These are phyloP conservation scores for Heterodera filipjevi DNA, from an alignment of 2,888 invertebrate genomes.

Conservation along the genomic window DNA sequence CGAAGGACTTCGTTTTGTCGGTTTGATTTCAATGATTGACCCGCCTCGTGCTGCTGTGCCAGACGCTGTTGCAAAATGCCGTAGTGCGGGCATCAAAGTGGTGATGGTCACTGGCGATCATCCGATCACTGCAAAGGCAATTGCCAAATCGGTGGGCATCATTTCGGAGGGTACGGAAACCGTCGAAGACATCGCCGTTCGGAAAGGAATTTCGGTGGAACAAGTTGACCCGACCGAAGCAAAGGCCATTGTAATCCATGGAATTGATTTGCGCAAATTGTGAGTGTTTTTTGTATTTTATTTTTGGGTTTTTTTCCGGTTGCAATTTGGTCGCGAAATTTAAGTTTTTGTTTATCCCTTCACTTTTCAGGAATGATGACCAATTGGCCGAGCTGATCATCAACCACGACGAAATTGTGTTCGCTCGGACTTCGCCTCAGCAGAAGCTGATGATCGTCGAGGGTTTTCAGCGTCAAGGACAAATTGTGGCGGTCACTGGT, in stretches of 20 bases:
- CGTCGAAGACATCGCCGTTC: constrained; percentile 75
- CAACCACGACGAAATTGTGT: constrained; percentile 66
- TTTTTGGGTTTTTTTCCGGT: too few species aligned
- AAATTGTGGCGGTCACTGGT: constrained; percentile 72
- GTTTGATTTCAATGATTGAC: constrained; percentile 68
- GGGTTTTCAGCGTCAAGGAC: constrained; percentile 71
- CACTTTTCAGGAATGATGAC: constrained; percentile 31
- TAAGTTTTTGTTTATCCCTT: too few species aligned
- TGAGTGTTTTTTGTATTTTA: constrained; percentile 13
- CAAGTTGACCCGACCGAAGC: constrained; percentile 68
- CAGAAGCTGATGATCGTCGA: constrained; percentile 71
- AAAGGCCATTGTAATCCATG: constrained; percentile 66
- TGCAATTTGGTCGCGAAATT: too few species aligned
- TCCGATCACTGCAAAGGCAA: constrained; percentile 67
- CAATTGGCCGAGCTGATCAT: constrained; percentile 50
- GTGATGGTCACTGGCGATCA: constrained; percentile 65
- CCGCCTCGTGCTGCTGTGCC: constrained; percentile 67
- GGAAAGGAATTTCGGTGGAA: constrained; percentile 84
- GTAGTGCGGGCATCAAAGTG: constrained; percentile 66
- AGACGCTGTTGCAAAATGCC: constrained; percentile 66
- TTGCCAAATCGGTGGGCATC: constrained; percentile 67
- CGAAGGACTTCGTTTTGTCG: constrained; percentile 72
- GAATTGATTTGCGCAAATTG: constrained; percentile 47
- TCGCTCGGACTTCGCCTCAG: constrained; percentile 67
- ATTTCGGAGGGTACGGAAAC: constrained; percentile 70